Base-by-base conservation (phyloP, 2,113 vertebrate species). In the Laticauda laticaudata region DNA sequence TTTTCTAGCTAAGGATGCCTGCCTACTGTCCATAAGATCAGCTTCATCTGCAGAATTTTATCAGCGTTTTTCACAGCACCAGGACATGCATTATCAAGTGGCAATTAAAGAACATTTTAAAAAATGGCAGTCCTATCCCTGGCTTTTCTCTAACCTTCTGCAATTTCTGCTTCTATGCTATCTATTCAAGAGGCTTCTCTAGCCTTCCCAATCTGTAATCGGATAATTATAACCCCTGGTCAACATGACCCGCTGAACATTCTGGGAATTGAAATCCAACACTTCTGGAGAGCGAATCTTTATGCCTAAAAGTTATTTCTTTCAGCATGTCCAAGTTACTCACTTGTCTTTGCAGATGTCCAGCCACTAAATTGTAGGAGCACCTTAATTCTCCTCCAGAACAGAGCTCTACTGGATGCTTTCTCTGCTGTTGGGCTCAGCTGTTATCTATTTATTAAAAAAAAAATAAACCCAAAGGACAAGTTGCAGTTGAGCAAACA, bases 361-460 rank as follows among this genome's bases (percentile, higher is more conserved):
- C 86, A 0, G 34, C 20, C 69, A 91, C 45, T 56, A 90, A 91
- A 34, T 75, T 86, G 15, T 34, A 18, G 29, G 59, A 29, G 88
- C 29, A 64, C 61, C 85, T 86, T 61, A 51, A 45, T 39, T 64
- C 11, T 0, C 61, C 6, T 0, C 0, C 14, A 55, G 24, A 93
- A 92, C 0, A 1, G 29, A 92, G 45, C 57, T 93, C 94, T 34
- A 91, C 10, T 43, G 86, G 81, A 64, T 56, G 23, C 89, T 59
- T 81, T 91, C 64, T 90, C 69, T 93, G 18, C 64, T 94, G 64
- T 75, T 87, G 95, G 90, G 93, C 92, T 96, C 96, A 97, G 95
- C 95, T 96, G 96, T 94, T 96, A 90, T 53, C 94, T 95, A 95
- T 96, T 97, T 96, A 86, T 95, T 92, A 54, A 75, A 54, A 53